phyloP scores from a whole-genome alignment of 1,140 invertebrate species.

The Bombus breviceps region DNA sequence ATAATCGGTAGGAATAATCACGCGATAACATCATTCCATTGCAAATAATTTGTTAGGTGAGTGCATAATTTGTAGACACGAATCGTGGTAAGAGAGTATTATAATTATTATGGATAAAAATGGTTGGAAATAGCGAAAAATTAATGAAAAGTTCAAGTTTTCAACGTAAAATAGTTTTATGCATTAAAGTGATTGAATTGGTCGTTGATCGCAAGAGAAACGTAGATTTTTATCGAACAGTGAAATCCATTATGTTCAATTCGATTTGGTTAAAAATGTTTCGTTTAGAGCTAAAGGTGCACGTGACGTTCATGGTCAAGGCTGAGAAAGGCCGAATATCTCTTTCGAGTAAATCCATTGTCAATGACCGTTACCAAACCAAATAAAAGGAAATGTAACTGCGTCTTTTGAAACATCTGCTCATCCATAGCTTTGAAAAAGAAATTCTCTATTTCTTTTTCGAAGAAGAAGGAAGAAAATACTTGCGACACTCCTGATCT shows the following conservation, averaged over 20 bases:
- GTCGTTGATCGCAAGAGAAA: neutral
- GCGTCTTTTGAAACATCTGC: neutral
- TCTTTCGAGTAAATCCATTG: neutral
- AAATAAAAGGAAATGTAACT: neutral
- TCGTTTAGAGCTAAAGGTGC: neutral
- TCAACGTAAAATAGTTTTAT: neutral
- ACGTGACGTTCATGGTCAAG: neutral
- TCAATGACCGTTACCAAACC: no score
- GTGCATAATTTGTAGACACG: neutral
- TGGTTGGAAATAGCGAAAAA: neutral
- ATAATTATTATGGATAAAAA: neutral
- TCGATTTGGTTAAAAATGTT: neutral
- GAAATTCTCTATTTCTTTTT: no score
- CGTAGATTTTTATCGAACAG: neutral
- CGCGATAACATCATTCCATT: neutral
- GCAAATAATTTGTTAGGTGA: neutral
- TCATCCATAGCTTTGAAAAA: neutral
- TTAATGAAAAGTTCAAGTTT: neutral
- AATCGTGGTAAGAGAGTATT: no score
- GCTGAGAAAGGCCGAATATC: neutral
- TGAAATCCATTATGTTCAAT: neutral
- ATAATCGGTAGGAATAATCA: neutral
- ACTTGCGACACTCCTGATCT: neutral
- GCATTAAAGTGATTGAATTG: fast-evolving
- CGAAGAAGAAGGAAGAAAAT: neutral